Evolutionary conservation across 2,888 invertebrate species (phyloP), one percentile per base, ranked within the genome.

Genomic region (Strigamia maritima): DNA sequence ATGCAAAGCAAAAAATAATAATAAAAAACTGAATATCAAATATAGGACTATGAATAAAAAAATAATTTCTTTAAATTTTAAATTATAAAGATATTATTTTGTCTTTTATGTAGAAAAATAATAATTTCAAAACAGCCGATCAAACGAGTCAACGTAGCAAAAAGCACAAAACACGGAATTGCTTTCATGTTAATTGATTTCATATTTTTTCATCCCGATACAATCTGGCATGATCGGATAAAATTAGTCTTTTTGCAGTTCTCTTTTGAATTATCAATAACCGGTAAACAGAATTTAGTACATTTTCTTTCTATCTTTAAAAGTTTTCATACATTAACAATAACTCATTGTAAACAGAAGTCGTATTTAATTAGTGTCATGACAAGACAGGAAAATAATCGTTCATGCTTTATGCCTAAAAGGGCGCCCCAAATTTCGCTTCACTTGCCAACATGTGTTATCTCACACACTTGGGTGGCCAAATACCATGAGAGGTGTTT

Each of bases 181-280:
- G 70, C 70, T 70, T 70, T 70, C 70, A 70, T 70, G 70, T 28
- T 70, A 70, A 70, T 70, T 70, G 70, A 70, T 70, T 70, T 70
- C 28, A 70, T 70, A 70, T 28, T 70, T 70, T 60, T 28, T 16
- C 70, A 26, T 16, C 28, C 70, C 12, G 70, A 24, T 70, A 26
- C 28, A 70, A 70, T 70, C 70, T 70, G 70, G 28, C 70, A 70
- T 26, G 70, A 70, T 26, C 26, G 28, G 70, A 70, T 70, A 70
- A 70, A 70, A 26, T 26, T 10, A 26, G 14, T 26, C 22, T 54
- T 54, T 19, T 19, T 19, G 16, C n/a, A 16, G 14, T 44, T 44
- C 12, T 44, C n/a, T 16, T 44, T 44, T 44, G 44, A 12, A 12
- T n/a, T n/a, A n/a, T n/a, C 44, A 54, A 54, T 54, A 54, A 16